A percentile compares a stretch with the other conserved stretches of the same genome.
Evolutionary conservation across 1,140 invertebrate genomes (phyloP).

Genomic region (Hylaeus anthracinus): DNA sequence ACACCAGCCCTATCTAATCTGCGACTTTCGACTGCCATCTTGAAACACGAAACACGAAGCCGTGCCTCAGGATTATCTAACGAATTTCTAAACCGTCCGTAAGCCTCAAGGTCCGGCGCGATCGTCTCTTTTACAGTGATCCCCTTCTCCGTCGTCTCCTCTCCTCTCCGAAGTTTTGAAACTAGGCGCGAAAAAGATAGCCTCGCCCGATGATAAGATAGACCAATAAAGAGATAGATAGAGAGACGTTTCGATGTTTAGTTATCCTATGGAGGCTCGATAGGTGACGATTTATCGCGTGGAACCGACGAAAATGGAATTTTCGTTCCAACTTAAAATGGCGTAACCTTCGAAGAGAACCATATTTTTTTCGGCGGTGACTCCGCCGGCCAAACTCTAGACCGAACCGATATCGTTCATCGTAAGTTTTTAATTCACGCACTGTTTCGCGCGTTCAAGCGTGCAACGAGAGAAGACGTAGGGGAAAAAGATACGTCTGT

Average conservation of each 20-base stretch:
- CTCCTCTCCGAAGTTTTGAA: slow-evolving; percentile 49
- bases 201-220: slow-evolving; percentile 55
- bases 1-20: slow-evolving; percentile 71
- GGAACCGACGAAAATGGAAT: background rate
- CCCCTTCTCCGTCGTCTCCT: background rate
- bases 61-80: slow-evolving; percentile 63
- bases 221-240: slow-evolving; percentile 52
- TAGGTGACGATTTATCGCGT: background rate
- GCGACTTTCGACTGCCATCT: slow-evolving; percentile 70
- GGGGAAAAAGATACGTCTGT: background rate
- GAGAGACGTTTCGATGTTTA: slow-evolving; percentile 11
- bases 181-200: slow-evolving; percentile 51
- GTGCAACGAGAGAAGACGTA: background rate
- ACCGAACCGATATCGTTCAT: too few relatives aligned
- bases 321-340: background rate
- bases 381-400: too few relatives aligned
- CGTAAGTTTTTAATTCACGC: too few relatives aligned
- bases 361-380: too few relatives aligned
- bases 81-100: slow-evolving; percentile 62
- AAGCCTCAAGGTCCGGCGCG: slow-evolving; percentile 48
- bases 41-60: slow-evolving; percentile 60
- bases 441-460: slow-evolving; percentile 11
- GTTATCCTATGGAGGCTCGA: background rate
- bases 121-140: background rate
- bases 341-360: background rate